These are phyloP conservation scores for Crotalus adamanteus DNA, from an alignment of 2,797 vertebrate species.

Conservation along the genomic window DNA sequence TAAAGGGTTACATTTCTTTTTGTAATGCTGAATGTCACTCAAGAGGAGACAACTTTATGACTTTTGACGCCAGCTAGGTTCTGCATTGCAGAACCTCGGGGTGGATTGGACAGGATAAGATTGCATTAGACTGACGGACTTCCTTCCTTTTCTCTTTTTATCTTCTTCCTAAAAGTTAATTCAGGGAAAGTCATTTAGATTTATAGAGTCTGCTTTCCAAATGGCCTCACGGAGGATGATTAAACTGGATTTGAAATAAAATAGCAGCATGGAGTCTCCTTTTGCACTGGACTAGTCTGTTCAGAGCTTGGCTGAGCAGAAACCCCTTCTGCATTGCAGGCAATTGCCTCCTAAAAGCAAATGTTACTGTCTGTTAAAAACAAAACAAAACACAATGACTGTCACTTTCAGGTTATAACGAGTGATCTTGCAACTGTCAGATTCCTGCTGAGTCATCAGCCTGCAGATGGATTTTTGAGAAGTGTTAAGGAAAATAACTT, in stretches of 20 bases:
- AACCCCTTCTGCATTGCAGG: neutral
- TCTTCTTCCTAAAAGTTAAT: neutral
- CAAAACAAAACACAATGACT: neutral
- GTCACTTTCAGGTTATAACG: neutral
- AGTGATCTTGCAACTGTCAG: neutral
- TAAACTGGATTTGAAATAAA: neutral
- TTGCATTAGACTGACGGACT: neutral
- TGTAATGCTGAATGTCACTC: neutral
- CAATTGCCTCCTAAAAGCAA: neutral
- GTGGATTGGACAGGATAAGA: neutral
- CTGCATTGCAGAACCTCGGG: conserved; percentile 28
- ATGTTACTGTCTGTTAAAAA: neutral
- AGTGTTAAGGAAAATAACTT: neutral
- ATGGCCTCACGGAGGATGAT: neutral
- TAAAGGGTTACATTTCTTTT: neutral
- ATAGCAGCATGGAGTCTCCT: neutral
- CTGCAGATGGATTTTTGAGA: neutral
- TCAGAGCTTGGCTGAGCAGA: neutral
- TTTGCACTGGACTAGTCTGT: neutral
- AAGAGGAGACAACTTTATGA: neutral
- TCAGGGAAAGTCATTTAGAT: neutral
- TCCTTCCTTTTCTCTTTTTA: neutral
- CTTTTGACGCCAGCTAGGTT: neutral
- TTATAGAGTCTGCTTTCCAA: neutral
- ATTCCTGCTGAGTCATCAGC: neutral